A percentile compares a stretch with the other conserved stretches of the same genome.
These are phyloP conservation scores for Potorous gilbertii DNA, from an alignment of 2,797 vertebrate genomes.

Conservation along the genomic window DNA sequence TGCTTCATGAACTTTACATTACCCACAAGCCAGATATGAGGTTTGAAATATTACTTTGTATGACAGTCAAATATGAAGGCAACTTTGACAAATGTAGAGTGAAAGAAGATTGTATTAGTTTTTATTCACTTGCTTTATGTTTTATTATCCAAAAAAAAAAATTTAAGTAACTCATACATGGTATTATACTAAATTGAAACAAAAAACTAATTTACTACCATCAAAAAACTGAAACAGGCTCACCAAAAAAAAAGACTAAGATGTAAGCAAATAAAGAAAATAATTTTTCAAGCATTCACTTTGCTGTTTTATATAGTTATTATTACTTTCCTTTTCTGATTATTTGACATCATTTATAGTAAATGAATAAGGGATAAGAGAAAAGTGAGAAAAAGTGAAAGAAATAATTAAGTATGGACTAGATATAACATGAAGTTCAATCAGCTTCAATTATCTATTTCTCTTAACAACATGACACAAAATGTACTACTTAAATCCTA, in stretches of 20 bases:
- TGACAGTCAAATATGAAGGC: not conserved
- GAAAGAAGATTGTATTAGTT: no score
- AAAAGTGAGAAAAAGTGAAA: not conserved
- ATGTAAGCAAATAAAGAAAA: conserved; percentile 38
- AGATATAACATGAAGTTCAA: not conserved
- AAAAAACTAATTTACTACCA: conserved; percentile 3
- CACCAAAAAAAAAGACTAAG: not conserved
- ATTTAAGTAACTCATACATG: conserved; percentile 7
- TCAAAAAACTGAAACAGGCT: not conserved
- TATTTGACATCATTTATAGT: conserved; percentile 34
- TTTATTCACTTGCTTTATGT: not conserved
- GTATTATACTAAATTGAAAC: conserved; percentile 22
- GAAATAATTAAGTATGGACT: not conserved
- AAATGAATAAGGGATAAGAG: not conserved
- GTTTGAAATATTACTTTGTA: not conserved
- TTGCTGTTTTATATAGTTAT: not conserved
- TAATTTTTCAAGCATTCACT: conserved; percentile 30
- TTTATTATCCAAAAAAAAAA: not conserved
- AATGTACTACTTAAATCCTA: not conserved
- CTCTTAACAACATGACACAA: not conserved
- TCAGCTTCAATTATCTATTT: not conserved
- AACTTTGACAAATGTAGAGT: not conserved
- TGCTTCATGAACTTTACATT: not conserved
- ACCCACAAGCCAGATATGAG: not conserved
- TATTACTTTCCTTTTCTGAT: not conserved